phyloP scores from a whole-genome alignment of 2,888 invertebrate genomes.

The Trachelus iudaicus region DNA sequence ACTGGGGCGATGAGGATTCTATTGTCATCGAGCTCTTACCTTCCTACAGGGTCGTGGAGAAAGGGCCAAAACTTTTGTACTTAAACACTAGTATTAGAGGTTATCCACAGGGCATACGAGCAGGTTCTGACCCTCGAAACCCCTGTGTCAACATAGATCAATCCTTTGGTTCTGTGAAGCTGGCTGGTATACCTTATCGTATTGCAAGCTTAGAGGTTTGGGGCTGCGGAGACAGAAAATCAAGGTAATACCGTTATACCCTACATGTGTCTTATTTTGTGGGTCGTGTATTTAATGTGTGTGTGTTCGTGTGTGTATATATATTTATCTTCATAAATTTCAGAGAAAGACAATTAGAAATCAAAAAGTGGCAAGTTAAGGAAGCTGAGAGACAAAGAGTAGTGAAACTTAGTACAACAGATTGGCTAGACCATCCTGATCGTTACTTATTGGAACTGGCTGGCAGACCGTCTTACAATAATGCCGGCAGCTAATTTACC shows the following conservation, averaged over 20 bases:
- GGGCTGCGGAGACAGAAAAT: slow-evolving; percentile 82
- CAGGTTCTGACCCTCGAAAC: slow-evolving; percentile 82
- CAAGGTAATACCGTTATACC: slow-evolving; percentile 63
- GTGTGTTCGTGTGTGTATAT: too few species aligned
- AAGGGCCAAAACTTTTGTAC: slow-evolving; percentile 82
- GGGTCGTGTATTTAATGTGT: neutral
- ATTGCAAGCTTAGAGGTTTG: slow-evolving; percentile 74
- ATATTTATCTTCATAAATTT: slow-evolving; percentile 26
- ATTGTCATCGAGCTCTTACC: slow-evolving; percentile 82
- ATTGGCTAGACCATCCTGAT: slow-evolving; percentile 97
- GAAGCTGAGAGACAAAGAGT: slow-evolving; percentile 88
- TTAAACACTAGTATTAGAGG: slow-evolving; percentile 86
- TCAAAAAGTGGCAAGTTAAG: slow-evolving; percentile 91
- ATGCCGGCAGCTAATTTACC: slow-evolving; percentile 69
- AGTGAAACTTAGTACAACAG: slow-evolving; percentile 87
- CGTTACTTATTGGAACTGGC: slow-evolving; percentile 89
- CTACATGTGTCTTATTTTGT: neutral
- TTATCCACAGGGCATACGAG: slow-evolving; percentile 85
- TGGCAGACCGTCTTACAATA: slow-evolving; percentile 84
- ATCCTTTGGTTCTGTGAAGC: slow-evolving; percentile 54
- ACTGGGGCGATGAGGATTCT: slow-evolving; percentile 85
- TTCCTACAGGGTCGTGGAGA: slow-evolving; percentile 72
- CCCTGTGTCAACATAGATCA: slow-evolving; percentile 79
- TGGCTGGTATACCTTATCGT: slow-evolving; percentile 66
- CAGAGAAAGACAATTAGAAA: slow-evolving; percentile 86